Percentiles rank a stretch among this genome's conserved stretches.
Conservation (phyloP, 2,888 invertebrate genomes). For the Scelioninae gen. 2 region DNA sequence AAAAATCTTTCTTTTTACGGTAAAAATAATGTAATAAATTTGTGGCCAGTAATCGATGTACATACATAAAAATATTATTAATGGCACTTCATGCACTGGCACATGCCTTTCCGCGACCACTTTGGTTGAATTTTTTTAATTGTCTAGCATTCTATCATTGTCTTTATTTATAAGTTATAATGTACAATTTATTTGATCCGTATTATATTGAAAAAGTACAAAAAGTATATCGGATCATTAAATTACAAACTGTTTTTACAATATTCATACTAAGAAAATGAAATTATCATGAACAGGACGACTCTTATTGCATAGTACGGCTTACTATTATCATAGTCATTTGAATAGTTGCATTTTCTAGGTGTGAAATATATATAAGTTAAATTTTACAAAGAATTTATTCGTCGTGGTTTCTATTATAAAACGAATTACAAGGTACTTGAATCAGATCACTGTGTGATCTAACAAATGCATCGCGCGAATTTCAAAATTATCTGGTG, state of each 20-base stretch:
- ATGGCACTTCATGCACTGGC: conserved; percentile 73
- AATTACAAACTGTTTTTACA: conserved; percentile 28
- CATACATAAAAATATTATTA: conserved; percentile 53
- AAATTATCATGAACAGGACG: too few species aligned
- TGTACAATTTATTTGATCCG: conserved; percentile 16
- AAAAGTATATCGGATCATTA: conserved; percentile 4
- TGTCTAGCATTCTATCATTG: conserved; percentile 45
- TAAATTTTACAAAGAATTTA: not conserved
- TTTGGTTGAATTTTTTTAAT: conserved; percentile 49
- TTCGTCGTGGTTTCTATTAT: conserved; percentile 4
- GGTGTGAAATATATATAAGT: too few species aligned
- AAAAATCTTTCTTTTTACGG: conserved; percentile 38
- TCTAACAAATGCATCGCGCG: conserved; percentile 51
- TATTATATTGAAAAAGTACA: conserved; percentile 13
- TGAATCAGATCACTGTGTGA: conserved; percentile 27
- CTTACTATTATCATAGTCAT: too few species aligned
- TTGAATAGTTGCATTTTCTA: too few species aligned
- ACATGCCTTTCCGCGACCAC: conserved; percentile 62
- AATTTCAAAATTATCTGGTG: conserved; percentile 18
- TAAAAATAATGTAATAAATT: conserved; percentile 31
- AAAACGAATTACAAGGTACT: conserved; percentile 26
- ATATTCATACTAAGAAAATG: not conserved
- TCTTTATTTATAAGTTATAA: conserved; percentile 3
- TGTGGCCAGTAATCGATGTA: conserved; percentile 25
- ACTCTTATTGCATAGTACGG: too few species aligned